Conservation (phyloP, 2,797 vertebrate species). For the Monodelphis domestica region DNA sequence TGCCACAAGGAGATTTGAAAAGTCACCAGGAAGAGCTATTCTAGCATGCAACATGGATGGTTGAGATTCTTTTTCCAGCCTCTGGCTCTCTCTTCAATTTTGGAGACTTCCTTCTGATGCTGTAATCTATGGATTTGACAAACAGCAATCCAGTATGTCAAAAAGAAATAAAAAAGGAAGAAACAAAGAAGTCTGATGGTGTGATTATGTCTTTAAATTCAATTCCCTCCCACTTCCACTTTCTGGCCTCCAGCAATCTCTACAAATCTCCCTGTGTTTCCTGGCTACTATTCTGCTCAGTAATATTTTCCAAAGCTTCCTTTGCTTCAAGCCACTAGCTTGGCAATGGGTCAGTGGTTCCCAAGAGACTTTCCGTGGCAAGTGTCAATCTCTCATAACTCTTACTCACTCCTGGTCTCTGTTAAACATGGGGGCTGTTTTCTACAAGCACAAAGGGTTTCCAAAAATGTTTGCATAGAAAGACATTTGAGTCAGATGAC, state of each 20-base stretch:
- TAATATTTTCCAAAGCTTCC: slow-evolving; percentile 54
- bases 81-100: slow-evolving; percentile 56
- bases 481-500: slow-evolving; percentile 22
- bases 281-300: not conserved
- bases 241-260: slow-evolving; percentile 43
- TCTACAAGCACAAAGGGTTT: slow-evolving; percentile 40
- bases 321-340: slow-evolving; percentile 42
- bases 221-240: slow-evolving; percentile 46
- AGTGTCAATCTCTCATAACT: slow-evolving; percentile 41
- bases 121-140: slow-evolving; percentile 1
- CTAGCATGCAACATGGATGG: not conserved
- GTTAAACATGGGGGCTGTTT: slow-evolving; percentile 34
- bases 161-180: slow-evolving; percentile 22
- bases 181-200: slow-evolving; percentile 29
- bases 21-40: slow-evolving; percentile 57
- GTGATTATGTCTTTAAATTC: slow-evolving; percentile 24
- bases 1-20: slow-evolving; percentile 53
- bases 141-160: not conserved
- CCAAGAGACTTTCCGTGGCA: slow-evolving; percentile 31
- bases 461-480: slow-evolving; percentile 48
- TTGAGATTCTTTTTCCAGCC: slow-evolving; percentile 30
- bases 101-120: slow-evolving; percentile 45
- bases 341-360: slow-evolving; percentile 29
- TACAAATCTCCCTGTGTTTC: slow-evolving; percentile 33
- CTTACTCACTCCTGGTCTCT: slow-evolving; percentile 28